Percentiles rank a stretch among this genome's conserved stretches.
phyloP scores from a whole-genome alignment of 2,113 vertebrate species.

The Podarcis raffonei region DNA sequence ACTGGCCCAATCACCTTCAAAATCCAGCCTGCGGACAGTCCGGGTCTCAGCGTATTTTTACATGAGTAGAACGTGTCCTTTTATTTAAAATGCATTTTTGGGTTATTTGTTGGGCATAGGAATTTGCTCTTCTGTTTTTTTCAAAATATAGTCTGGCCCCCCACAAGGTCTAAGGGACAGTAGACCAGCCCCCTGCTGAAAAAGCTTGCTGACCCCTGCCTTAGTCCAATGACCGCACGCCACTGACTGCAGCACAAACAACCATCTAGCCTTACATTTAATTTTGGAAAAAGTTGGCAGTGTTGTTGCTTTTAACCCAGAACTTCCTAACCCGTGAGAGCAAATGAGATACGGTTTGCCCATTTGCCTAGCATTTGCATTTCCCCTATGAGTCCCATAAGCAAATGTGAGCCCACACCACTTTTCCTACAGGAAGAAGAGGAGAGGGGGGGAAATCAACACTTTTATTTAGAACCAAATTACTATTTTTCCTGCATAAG shows the following conservation, averaged over 20 bases:
- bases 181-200: too few species aligned
- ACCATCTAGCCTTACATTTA: not conserved
- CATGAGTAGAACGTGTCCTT: too few species aligned
- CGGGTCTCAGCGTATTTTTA: too few species aligned
- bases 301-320: not conserved
- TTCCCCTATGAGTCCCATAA: conserved; percentile 43
- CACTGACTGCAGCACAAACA: not conserved
- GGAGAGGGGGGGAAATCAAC: conserved; percentile 47
- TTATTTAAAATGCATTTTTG: too few species aligned
- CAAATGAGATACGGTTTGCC: not conserved
- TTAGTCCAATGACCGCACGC: too few species aligned
- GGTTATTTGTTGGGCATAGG: too few species aligned
- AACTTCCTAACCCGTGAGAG: not conserved
- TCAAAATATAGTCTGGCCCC: too few species aligned
- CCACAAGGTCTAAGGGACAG: too few species aligned
- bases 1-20: too few species aligned
- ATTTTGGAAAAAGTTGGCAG: not conserved
- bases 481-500: conserved; percentile 55
- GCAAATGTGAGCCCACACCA: conserved; percentile 19
- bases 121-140: too few species aligned
- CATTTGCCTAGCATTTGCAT: not conserved
- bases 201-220: too few species aligned
- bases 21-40: too few species aligned
- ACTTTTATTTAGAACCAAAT: conserved; percentile 66
- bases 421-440: conserved; percentile 17